Base-by-base conservation (phyloP, 2,888 invertebrate genomes). In the Drosophila putrida region DNA sequence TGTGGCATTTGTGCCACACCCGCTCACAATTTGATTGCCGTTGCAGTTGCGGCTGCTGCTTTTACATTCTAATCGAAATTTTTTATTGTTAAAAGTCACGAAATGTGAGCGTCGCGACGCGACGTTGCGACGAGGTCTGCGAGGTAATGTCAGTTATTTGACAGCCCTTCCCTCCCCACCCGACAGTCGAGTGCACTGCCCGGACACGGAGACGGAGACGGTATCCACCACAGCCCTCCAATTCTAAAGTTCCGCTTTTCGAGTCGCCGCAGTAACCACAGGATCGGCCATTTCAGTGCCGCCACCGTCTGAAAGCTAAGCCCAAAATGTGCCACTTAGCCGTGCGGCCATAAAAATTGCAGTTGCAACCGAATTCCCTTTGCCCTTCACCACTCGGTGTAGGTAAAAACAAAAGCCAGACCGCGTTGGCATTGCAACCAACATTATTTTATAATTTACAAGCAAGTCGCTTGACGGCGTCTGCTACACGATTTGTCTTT, bases 11-110 rank as follows among this genome's bases (percentile, higher is more conserved):
- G 69, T 58, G 70, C 49, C 62, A 63, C 75, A 51, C 64, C 62
- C 72, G 50, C 82, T 57, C 27, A 31, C 60, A 72, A 59, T 70
- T 86, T 89, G 90, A 88, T 83, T 83, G 88, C 85, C 65, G 69
- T 57, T 71, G 73, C 73, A 54, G 72, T 66, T 63, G 57, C 43
- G 39, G 57, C 36, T 90, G 55, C 43, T 25, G 55, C 36, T 90
- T 90, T 90, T 85, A 89, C 74, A 85, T 85, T 85, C 85, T 90
- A 85, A 85, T 85, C 85, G 85, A 85, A 89, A 90, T 88, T 70
- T 90, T 84, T 85, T 85, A 85, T 85, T 85, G 85, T 85, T 62
- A 64, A 71, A 75, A 85, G 85, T 85, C 85, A 85, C 90, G 85
- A 86, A 83, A 88, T 75, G 90, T 71, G 65, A 70, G 75, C 84